Evolutionary conservation across 1,140 invertebrate genomes (phyloP).

Genomic region (Trichomalopsis sarcophagae): DNA sequence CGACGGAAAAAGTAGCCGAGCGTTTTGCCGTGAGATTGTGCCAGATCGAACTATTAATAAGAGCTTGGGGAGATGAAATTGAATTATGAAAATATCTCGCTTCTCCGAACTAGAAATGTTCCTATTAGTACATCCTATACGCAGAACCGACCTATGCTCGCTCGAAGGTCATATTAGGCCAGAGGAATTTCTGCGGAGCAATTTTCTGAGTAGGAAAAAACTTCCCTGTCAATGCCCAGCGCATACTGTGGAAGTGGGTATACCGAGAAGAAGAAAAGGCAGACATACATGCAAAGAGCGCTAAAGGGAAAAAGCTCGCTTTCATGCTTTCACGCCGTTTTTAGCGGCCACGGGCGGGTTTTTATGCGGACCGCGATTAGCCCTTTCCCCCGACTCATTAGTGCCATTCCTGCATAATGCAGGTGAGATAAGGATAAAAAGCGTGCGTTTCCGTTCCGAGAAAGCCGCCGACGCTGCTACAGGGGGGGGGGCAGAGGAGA

Average conservation of each 20-base stretch:
- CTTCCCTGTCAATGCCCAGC: not conserved
- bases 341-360: not conserved
- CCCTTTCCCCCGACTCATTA: slow-evolving; percentile 22
- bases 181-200: slow-evolving; percentile 33
- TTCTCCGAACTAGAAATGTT: not conserved
- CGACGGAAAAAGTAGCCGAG: not conserved
- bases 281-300: not conserved
- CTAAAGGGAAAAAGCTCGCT: slow-evolving; percentile 21
- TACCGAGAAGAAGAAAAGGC: slow-evolving; percentile 26
- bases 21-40: not conserved
- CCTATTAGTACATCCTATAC: not conserved
- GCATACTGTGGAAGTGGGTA: not conserved
- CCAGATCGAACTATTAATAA: too few relatives aligned
- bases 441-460: slow-evolving; percentile 36
- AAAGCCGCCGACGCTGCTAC: not conserved
- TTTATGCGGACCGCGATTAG: slow-evolving; percentile 20
- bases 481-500: not conserved
- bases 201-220: slow-evolving; percentile 39
- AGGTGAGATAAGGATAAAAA: slow-evolving; percentile 32
- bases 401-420: slow-evolving; percentile 38
- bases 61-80: too few relatives aligned
- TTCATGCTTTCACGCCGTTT: slow-evolving; percentile 38
- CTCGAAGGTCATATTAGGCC: not conserved
- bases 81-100: not conserved
- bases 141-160: not conserved